Base-by-base conservation (phyloP, 1,140 invertebrate genomes). In the Gonatopus flavifemur region DNA sequence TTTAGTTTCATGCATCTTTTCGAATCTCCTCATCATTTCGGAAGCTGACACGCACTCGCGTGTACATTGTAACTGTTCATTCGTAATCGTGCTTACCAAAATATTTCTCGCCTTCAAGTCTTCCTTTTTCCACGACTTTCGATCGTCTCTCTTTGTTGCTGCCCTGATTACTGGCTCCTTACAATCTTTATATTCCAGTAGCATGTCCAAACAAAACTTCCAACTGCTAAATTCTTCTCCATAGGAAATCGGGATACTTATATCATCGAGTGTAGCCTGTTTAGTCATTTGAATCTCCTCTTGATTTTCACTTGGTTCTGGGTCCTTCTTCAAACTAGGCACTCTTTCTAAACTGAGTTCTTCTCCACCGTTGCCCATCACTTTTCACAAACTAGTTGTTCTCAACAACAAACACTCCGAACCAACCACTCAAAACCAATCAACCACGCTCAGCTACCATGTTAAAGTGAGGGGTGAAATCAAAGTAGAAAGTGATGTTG, bases 181-280 rank as follows among this genome's bases (percentile, higher is more conserved):
- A 31, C 40, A 54, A 15, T 49, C 46, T 24, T 54, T 54, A 38
- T 43, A 54, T 36, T 54, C 45, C 15, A 54, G 31, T 32, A 52
- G 30, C 16, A 39, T 52, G 25, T 46, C 15, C 18, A 52, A 8
- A 15, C 50, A 37, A 31, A 30, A 39, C 22, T 52, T 40, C 50
- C 50, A 52, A 20, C 42, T 45, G n/a, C 8, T 21, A 39, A 37
- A 49, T 38, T 43, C 32, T 30, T 20, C 24, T 12, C 46, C 52
- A 15, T 49, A 39, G 18, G 44, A 54, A 3, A 54, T 22, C 24
- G 52, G 52, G n/a, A 54, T 54, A 36, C 20, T 36, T 22, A 49
- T 41, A 21, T 54, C 52, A 25, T 48, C 41, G 0, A 49, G 28
- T 49, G 43, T 54, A 2, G 28, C 38, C 43, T 22, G 30, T 31